Conservation (phyloP, 2,888 invertebrate genomes). For the Scotopteryx bipunctaria region DNA sequence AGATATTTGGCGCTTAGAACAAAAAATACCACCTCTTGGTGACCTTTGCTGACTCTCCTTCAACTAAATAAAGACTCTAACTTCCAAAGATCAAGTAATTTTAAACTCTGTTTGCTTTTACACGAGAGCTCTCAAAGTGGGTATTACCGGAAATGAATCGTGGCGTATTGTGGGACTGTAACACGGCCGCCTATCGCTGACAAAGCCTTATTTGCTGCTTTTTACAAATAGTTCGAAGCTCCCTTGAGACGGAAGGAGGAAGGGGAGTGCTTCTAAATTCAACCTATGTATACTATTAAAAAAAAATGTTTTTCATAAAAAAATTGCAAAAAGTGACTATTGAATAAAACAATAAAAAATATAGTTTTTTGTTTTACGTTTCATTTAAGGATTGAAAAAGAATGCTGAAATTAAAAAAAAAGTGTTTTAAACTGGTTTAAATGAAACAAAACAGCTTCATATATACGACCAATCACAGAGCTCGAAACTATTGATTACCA, state of each 20-base stretch:
- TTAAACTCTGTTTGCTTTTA: constrained; percentile 46
- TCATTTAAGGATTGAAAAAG: too few relatives aligned
- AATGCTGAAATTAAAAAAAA: neutral
- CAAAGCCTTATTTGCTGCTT: constrained; percentile 70
- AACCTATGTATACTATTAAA: too few relatives aligned
- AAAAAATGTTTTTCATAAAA: too few relatives aligned
- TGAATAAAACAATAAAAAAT: too few relatives aligned
- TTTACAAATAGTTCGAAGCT: constrained; percentile 59
- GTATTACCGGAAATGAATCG: constrained; percentile 67
- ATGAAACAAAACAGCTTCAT: too few relatives aligned
- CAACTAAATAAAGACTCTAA: constrained; percentile 21
- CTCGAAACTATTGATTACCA: constrained; percentile 39
- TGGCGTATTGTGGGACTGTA: constrained; percentile 59
- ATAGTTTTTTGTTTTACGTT: too few relatives aligned
- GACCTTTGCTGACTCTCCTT: constrained; percentile 25
- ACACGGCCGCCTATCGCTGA: constrained; percentile 65
- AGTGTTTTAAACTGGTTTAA: neutral
- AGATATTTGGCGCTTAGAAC: neutral
- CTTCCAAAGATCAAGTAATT: constrained; percentile 31
- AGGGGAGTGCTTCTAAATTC: too few relatives aligned
- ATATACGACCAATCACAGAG: neutral
- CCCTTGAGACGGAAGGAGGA: constrained; percentile 39
- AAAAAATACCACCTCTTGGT: neutral
- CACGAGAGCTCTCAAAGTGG: constrained; percentile 56
- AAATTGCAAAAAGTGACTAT: too few relatives aligned